Evolutionary conservation across 2,113 vertebrate genomes (phyloP).

Genomic region (Triplophysa rosa): DNA sequence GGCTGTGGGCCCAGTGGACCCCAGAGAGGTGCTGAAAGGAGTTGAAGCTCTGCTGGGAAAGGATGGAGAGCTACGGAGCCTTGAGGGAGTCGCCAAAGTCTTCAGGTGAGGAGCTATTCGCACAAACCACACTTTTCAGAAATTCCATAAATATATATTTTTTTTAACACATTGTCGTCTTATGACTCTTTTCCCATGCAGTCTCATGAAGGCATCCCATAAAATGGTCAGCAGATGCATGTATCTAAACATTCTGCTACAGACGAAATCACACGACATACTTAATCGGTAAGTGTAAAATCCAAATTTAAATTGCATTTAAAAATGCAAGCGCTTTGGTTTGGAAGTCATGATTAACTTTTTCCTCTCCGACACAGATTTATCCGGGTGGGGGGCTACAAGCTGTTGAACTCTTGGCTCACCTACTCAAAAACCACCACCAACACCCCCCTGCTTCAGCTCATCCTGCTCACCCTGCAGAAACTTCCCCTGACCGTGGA

Average conservation of each 20-base stretch:
- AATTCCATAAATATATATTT: neutral
- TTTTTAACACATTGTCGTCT: neutral
- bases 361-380: constrained; percentile 71
- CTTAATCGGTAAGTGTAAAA: constrained; percentile 78
- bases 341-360: neutral
- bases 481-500: constrained; percentile 92
- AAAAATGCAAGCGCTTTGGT: too few relatives aligned
- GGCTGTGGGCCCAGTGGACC: constrained; percentile 91
- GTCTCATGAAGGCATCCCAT: constrained; percentile 92
- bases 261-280: constrained; percentile 87
- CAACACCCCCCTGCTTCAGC: constrained; percentile 88
- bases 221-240: constrained; percentile 98
- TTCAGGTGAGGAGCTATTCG: constrained; percentile 77
- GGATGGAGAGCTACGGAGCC: constrained; percentile 89
- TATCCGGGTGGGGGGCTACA: constrained; percentile 89
- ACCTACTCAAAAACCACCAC: constrained; percentile 87
- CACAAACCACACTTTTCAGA: neutral
- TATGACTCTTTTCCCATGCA: constrained; percentile 53
- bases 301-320: too few relatives aligned
- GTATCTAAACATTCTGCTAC: constrained; percentile 93
- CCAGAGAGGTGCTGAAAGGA: constrained; percentile 90
- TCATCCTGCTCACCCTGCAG: constrained; percentile 89
- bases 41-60: constrained; percentile 88
- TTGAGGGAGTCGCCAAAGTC: constrained; percentile 89
- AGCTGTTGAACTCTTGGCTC: constrained; percentile 90